phyloP scores from a whole-genome alignment of 2,888 invertebrate genomes.

The Eulithis prunata region DNA sequence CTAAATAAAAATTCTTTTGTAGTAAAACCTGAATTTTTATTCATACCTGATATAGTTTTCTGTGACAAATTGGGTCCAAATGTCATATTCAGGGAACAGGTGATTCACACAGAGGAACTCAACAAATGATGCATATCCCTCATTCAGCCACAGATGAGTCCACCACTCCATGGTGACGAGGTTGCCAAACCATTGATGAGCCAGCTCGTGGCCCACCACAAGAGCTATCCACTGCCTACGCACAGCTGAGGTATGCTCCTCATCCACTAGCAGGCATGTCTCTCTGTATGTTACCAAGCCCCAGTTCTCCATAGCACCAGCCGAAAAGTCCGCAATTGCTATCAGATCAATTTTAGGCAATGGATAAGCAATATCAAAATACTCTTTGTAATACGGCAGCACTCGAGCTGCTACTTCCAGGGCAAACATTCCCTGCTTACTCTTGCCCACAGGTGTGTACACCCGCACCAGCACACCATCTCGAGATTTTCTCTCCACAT shows the following conservation, averaged over 20 bases:
- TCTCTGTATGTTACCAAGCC: conserved; percentile 97
- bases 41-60: conserved; percentile 89
- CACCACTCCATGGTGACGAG: conserved; percentile 99
- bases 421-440: conserved; percentile 96
- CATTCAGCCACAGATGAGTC: conserved; percentile 98
- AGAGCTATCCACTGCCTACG: conserved; percentile 94
- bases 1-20: conserved; percentile 8
- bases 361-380: conserved; percentile 97
- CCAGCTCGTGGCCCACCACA: conserved; percentile 96
- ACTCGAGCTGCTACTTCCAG: conserved; percentile 96
- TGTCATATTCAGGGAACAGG: conserved; percentile 97
- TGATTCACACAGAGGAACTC: conserved; percentile 97
- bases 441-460: conserved; percentile 95
- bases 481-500: conserved; percentile 91
- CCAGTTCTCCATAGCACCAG: conserved; percentile 99
- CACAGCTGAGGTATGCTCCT: conserved; percentile 93
- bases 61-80: conserved; percentile 98
- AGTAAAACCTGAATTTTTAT: conserved; percentile 14
- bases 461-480: conserved; percentile 93
- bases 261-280: conserved; percentile 95
- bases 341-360: conserved; percentile 98
- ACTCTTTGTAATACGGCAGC: conserved; percentile 96
- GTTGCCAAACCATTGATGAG: conserved; percentile 99
- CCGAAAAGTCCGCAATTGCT: conserved; percentile 97
- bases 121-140: conserved; percentile 98